A percentile compares a stretch with the other conserved stretches of the same genome.
phyloP scores from a whole-genome alignment of 1,140 invertebrate species.

The Pseudomyrmex concolor region DNA sequence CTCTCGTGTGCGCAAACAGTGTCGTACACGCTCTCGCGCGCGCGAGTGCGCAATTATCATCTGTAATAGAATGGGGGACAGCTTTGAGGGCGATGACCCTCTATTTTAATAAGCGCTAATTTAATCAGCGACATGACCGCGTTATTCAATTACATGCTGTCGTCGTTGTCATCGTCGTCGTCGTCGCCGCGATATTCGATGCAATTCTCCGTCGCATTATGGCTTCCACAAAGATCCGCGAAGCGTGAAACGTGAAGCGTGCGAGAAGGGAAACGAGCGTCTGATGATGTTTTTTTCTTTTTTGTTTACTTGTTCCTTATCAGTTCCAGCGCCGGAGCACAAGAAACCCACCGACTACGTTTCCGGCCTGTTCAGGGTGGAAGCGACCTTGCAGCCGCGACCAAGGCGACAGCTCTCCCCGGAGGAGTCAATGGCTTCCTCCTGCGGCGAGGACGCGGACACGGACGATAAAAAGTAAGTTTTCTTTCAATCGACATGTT shows the following conservation, averaged over 20 bases:
- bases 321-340: slow-evolving; percentile 89
- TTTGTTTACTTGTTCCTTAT: slow-evolving; percentile 68
- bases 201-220: slow-evolving; percentile 64
- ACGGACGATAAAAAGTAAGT: slow-evolving; percentile 82
- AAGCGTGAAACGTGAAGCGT: slow-evolving; percentile 42
- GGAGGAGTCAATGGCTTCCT: slow-evolving; percentile 74
- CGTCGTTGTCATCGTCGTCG: slow-evolving; percentile 26
- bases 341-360: slow-evolving; percentile 93
- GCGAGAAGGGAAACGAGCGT: not conserved
- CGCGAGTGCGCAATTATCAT: slow-evolving; percentile 53
- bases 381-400: slow-evolving; percentile 87
- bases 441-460: slow-evolving; percentile 75
- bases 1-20: too few relatives aligned
- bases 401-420: slow-evolving; percentile 81
- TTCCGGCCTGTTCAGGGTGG: slow-evolving; percentile 90
- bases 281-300: slow-evolving; percentile 43
- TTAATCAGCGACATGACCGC: slow-evolving; percentile 76
- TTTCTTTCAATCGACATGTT: not conserved
- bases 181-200: slow-evolving; percentile 66
- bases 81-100: slow-evolving; percentile 77
- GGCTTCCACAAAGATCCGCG: slow-evolving; percentile 71
- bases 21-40: not conserved
- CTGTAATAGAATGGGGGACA: slow-evolving; percentile 10
- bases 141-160: slow-evolving; percentile 80
- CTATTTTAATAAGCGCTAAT: slow-evolving; percentile 81